Conservation (phyloP, 1,140 invertebrate species). For the Mactra quadrangularis region DNA sequence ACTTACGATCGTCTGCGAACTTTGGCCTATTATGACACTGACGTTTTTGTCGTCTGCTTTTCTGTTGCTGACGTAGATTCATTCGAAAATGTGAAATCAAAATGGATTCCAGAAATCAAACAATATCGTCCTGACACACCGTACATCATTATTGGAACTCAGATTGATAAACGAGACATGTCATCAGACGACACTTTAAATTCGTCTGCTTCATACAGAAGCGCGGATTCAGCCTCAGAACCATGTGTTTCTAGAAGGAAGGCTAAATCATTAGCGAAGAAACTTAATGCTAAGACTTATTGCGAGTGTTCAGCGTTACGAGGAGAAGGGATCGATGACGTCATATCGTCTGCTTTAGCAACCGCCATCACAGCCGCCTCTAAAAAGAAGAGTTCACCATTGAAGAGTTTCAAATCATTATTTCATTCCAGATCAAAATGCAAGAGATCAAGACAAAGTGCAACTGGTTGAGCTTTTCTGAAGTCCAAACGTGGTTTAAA, state of each 20-base stretch:
- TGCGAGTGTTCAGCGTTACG: slow-evolving; percentile 96
- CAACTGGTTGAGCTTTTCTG: too few species aligned
- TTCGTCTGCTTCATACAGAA: slow-evolving; percentile 91
- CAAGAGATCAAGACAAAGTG: background rate
- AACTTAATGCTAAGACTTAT: slow-evolving; percentile 91
- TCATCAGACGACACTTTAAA: slow-evolving; percentile 89
- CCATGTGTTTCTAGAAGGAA: slow-evolving; percentile 89
- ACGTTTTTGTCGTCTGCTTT: slow-evolving; percentile 99
- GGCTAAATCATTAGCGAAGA: slow-evolving; percentile 89
- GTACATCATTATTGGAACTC: slow-evolving; percentile 89
- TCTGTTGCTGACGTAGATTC: slow-evolving; percentile 99
- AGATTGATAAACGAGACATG: slow-evolving; percentile 75
- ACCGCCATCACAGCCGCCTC: slow-evolving; percentile 85
- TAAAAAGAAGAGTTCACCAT: slow-evolving; percentile 60
- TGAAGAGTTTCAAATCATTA: background rate
- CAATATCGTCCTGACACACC: slow-evolving; percentile 91
- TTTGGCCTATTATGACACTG: slow-evolving; percentile 98
- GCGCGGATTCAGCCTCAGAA: background rate
- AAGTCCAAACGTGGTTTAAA: too few species aligned
- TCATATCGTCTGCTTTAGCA: slow-evolving; percentile 81
- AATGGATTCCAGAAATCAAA: slow-evolving; percentile 87
- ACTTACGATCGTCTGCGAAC: slow-evolving; percentile 97
- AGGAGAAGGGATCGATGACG: slow-evolving; percentile 65
- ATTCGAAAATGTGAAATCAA: slow-evolving; percentile 98
- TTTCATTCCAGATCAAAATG: background rate